A percentile compares a stretch with the other conserved stretches of the same genome.
phyloP scores from a whole-genome alignment of 2,888 invertebrate genomes.

The Trachelus tabidus region DNA sequence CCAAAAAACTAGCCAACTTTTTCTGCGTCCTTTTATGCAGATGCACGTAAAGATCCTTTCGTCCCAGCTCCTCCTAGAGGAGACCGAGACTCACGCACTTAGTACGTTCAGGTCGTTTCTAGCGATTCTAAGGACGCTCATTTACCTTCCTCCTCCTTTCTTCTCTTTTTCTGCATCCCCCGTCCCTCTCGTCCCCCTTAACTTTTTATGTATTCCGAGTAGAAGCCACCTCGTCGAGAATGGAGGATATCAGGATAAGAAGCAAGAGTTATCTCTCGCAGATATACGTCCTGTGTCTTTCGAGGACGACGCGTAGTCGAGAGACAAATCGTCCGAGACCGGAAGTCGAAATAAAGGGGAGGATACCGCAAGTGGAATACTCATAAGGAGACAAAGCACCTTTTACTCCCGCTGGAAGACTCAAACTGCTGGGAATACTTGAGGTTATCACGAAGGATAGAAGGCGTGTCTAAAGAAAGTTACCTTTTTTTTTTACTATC shows the following conservation, averaged over 20 bases:
- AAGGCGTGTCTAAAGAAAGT: not conserved
- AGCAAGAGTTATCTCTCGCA: not conserved
- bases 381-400: slow-evolving; percentile 40
- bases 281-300: not conserved
- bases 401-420: slow-evolving; percentile 34
- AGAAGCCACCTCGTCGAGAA: not conserved
- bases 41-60: not conserved
- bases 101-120: not conserved
- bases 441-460: not conserved
- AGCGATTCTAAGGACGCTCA: not conserved
- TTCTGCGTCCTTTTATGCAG: not conserved
- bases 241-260: not conserved
- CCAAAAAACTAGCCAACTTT: not conserved
- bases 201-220: not conserved
- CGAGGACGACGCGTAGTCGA: not conserved
- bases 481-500: not conserved
- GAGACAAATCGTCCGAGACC: not conserved
- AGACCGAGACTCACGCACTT: not conserved
- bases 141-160: not conserved
- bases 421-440: not conserved
- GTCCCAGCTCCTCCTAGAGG: not conserved
- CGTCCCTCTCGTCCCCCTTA: not conserved
- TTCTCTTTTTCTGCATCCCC: not conserved
- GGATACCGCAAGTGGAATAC: not conserved
- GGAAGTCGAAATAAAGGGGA: not conserved